Base-by-base conservation (phyloP, 2,888 invertebrate genomes). In the Nomada fucata region DNA sequence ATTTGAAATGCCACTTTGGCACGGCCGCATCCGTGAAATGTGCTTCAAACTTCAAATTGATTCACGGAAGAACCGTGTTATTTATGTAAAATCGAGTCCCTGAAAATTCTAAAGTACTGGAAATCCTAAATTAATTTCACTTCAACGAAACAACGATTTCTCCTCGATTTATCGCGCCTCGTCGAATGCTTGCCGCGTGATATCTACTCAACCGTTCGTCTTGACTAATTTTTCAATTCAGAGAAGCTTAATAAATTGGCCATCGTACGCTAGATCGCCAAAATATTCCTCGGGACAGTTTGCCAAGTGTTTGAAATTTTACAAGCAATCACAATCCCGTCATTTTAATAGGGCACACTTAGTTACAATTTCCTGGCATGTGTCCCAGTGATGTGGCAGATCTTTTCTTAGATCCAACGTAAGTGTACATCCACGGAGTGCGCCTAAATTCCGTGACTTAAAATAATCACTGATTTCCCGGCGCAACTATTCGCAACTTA, bases 301-400 rank as follows among this genome's bases (percentile, higher is more conserved):
- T 59, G 64, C 57, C 73, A 73, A 65, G 23, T 73, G 55, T 47
- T 29, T 18, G 2, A 29, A 47, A 65, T 73, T 47, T 47, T 57
- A 23, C 13, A 11, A 23, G 10, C 36, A 29, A 23, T 20, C 18
- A 42, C 42, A 71, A 44, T 59, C 20, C 15, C 50, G 18, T 44
- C 44, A 18, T 23, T 44, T 57, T 18, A 44, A 13, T 20, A 15
- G 9, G 1, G 23, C 42, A 26, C 11, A 20, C 18, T 23, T 4
- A 11, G 57, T 47, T 69, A 57, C 26, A 57, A 57, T 23, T 68
- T 68, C 15, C 36, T 68, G 55, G 68, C 55, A 57, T 44, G 13
- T 23, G 18, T 57, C 68, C 55, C 18, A 20, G 52, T 36, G 29
- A n/a, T 13, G 20, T 65, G 26, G 23, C n/a, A 52, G 10, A 9